A percentile compares a stretch with the other conserved stretches of the same genome.
phyloP scores from a whole-genome alignment of 92 coral and sea anemone genomes.

The Parazoanthus darwini region DNA sequence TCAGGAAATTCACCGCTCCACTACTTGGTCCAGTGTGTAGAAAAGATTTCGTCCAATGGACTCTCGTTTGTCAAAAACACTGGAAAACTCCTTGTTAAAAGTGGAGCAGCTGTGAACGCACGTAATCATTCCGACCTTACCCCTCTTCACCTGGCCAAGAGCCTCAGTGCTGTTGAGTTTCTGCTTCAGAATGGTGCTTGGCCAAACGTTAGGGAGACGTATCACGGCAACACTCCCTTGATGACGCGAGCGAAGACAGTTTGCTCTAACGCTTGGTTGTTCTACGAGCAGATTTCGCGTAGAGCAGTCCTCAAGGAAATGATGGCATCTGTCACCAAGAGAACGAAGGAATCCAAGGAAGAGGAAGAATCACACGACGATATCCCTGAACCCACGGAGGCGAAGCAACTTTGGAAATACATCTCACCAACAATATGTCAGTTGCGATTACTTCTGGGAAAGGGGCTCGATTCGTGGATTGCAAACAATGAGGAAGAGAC shows the following conservation, averaged over 20 bases:
- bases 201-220: conserved; percentile 27
- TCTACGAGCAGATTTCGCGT: conserved; percentile 19
- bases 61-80: conserved; percentile 8
- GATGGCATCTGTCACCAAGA: background rate
- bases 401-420: background rate
- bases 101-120: conserved; percentile 40
- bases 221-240: conserved; percentile 13
- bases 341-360: no score
- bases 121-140: conserved; percentile 28
- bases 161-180: conserved; percentile 24
- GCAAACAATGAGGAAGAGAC: conserved; percentile 1
- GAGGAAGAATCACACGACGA: background rate
- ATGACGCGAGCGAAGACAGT: conserved; percentile 10
- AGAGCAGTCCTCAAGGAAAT: background rate
- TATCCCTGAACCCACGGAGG: background rate
- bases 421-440: background rate
- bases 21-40: conserved; percentile 22
- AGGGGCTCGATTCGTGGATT: conserved; percentile 24
- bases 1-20: conserved; percentile 16
- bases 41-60: background rate
- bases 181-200: conserved; percentile 36
- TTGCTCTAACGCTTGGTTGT: background rate
- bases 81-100: conserved; percentile 24
- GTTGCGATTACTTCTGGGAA: background rate
- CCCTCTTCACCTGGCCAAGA: conserved; percentile 30